phyloP scores from a whole-genome alignment of 2,113 vertebrate genomes.

The Nycticorax nycticorax region DNA sequence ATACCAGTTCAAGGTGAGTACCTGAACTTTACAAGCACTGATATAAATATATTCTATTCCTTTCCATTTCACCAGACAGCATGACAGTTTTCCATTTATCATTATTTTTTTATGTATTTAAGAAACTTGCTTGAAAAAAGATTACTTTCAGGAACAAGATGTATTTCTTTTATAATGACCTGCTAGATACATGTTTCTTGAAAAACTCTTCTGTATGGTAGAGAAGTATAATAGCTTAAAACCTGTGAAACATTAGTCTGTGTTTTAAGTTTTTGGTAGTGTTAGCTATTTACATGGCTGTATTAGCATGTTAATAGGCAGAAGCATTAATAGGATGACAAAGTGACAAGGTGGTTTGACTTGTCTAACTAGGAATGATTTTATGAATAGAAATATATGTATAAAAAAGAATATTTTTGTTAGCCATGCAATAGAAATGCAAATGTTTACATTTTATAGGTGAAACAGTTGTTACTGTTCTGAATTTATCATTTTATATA shows the following conservation, averaged over 20 bases:
- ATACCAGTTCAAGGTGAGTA: background rate
- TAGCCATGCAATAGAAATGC: background rate
- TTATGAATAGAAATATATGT: background rate
- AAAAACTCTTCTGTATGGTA: background rate
- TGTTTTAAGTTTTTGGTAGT: background rate
- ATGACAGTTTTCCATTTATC: background rate
- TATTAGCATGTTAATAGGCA: background rate
- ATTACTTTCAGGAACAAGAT: background rate
- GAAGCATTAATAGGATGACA: background rate
- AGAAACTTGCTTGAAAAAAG: background rate
- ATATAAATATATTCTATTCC: background rate
- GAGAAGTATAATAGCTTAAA: background rate
- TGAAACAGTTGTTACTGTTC: background rate
- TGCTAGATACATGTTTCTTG: background rate
- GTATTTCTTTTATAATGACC: background rate
- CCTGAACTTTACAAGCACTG: background rate
- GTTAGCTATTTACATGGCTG: background rate
- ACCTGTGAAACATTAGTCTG: background rate
- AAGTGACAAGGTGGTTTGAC: background rate
- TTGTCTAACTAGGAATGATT: background rate
- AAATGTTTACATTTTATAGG: background rate
- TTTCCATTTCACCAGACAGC: background rate
- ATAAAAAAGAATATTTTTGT: background rate
- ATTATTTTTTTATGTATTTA: background rate
- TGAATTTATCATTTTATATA: background rate